Evolutionary conservation across 2,113 vertebrate species (phyloP).

Genomic region (Neoarius graeffei): DNA sequence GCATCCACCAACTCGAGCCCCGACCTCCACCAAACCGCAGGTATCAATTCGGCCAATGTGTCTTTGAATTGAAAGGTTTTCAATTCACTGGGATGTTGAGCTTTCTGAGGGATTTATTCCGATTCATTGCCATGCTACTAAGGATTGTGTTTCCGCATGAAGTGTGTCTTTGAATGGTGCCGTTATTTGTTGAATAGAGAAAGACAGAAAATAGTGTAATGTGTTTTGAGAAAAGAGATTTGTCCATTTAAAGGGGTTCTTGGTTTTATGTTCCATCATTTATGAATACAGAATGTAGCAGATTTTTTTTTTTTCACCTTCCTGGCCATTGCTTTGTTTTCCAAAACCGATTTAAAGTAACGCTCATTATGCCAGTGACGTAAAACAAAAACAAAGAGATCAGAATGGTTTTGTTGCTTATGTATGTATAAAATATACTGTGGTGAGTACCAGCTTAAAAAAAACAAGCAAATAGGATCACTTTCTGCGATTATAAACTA

Average conservation of each 20-base stretch:
- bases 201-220: background rate
- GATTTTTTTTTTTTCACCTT: background rate
- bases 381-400: background rate
- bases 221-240: background rate
- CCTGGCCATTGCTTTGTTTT: background rate
- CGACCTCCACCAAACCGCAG: slow-evolving; percentile 82
- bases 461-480: background rate
- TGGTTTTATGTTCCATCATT: background rate
- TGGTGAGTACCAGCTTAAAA: background rate
- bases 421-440: background rate
- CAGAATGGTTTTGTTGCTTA: background rate
- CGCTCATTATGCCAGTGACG: background rate
- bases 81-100: slow-evolving; percentile 16
- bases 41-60: slow-evolving; percentile 65
- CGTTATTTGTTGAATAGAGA: slow-evolving; percentile 14
- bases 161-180: background rate
- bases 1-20: slow-evolving; percentile 79
- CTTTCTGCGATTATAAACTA: background rate
- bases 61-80: slow-evolving; percentile 43
- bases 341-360: background rate
- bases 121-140: slow-evolving; percentile 5
- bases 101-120: slow-evolving; percentile 22
- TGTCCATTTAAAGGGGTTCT: background rate
- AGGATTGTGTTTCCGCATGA: slow-evolving; percentile 31
- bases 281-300: background rate